Conservation (phyloP, 2,888 invertebrate genomes). For the Drosophila hawaiiensis region DNA sequence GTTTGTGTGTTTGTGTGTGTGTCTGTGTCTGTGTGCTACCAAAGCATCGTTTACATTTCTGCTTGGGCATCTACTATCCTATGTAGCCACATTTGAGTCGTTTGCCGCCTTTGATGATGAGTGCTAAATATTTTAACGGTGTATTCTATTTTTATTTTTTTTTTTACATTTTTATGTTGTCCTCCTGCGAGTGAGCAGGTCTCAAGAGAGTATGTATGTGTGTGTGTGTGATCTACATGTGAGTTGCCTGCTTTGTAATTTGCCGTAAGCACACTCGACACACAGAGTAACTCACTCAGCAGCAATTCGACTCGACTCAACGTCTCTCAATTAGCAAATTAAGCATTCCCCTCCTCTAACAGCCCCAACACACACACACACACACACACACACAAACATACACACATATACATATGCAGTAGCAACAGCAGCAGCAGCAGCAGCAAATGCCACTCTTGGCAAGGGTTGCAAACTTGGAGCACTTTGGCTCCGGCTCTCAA, state of each 20-base stretch:
- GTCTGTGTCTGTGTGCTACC: slow-evolving; percentile 3
- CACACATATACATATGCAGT: slow-evolving; percentile 5
- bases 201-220: slow-evolving; percentile 8
- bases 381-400: slow-evolving; percentile 12
- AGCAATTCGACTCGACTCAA: slow-evolving; percentile 46
- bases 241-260: slow-evolving; percentile 45
- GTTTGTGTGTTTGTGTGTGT: background rate
- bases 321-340: slow-evolving; percentile 79
- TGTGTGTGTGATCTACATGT: slow-evolving; percentile 47
- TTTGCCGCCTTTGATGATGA: slow-evolving; percentile 48
- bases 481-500: slow-evolving; percentile 33
- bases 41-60: slow-evolving; percentile 44
- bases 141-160: slow-evolving; percentile 9
- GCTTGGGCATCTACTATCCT: slow-evolving; percentile 18
- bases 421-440: background rate
- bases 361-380: slow-evolving; percentile 35
- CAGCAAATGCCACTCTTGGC: slow-evolving; percentile 32
- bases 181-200: slow-evolving; percentile 12
- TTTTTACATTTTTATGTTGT: slow-evolving; percentile 14
- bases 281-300: slow-evolving; percentile 14
- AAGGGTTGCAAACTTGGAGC: slow-evolving; percentile 58
- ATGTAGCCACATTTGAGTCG: slow-evolving; percentile 34
- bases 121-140: slow-evolving; percentile 39
- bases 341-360: slow-evolving; percentile 35
- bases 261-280: slow-evolving; percentile 43